phyloP scores from a whole-genome alignment of 2,888 invertebrate genomes.

The Elmis aenea region DNA sequence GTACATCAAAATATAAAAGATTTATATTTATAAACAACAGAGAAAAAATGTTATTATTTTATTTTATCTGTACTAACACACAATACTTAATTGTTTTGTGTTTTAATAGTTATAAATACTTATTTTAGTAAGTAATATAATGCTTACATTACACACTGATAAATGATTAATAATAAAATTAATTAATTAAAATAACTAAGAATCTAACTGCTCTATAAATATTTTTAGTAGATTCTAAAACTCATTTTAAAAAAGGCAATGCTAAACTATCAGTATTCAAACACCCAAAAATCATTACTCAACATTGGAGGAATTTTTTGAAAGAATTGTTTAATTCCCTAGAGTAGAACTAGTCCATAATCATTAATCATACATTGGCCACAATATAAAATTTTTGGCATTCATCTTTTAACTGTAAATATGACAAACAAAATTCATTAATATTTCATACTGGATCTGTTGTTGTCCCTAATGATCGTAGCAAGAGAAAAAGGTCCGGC shows the following conservation, averaged over 20 bases:
- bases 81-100: too few species aligned
- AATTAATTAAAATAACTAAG: constrained; percentile 20
- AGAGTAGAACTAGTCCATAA: constrained; percentile 38
- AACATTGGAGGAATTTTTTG: constrained; percentile 18
- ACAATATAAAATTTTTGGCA: constrained; percentile 47
- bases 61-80: too few species aligned
- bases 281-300: constrained; percentile 20
- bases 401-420: constrained; percentile 36
- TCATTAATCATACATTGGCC: constrained; percentile 47
- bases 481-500: constrained; percentile 17
- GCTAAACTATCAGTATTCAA: constrained; percentile 5
- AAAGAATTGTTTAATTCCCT: constrained; percentile 34
- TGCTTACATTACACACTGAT: too few species aligned
- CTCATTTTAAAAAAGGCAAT: neutral
- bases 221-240: constrained; percentile 38
- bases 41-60: too few species aligned
- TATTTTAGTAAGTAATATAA: too few species aligned
- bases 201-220: constrained; percentile 41
- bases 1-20: too few species aligned
- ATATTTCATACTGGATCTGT: constrained; percentile 51
- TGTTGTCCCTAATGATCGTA: constrained; percentile 31
- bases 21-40: too few species aligned
- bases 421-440: constrained; percentile 47
- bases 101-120: too few species aligned
- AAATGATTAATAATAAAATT: too few species aligned